These are phyloP conservation scores for Lycodopsis pacificus DNA, from an alignment of 2,797 vertebrate species.

Conservation along the genomic window DNA sequence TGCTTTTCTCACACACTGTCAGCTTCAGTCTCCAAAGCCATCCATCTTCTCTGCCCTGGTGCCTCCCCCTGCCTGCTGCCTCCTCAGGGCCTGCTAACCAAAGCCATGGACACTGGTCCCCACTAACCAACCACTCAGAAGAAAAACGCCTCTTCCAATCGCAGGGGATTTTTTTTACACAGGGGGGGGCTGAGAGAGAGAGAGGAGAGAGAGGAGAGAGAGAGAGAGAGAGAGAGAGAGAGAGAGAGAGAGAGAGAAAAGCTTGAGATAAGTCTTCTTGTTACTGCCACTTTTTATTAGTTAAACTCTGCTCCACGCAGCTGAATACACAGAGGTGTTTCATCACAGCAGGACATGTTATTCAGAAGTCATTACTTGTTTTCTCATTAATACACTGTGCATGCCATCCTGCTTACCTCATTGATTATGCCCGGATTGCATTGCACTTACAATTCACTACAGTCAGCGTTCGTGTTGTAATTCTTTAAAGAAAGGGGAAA, in stretches of 20 bases:
- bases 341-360: constrained; percentile 44
- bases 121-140: constrained; percentile 50
- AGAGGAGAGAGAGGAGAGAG: constrained; percentile 1
- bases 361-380: constrained; percentile 66
- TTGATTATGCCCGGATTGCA: constrained; percentile 48
- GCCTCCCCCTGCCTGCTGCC: constrained; percentile 56
- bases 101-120: constrained; percentile 61
- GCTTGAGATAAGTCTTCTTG: constrained; percentile 69
- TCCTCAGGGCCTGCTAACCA: constrained; percentile 57
- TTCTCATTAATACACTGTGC: constrained; percentile 55
- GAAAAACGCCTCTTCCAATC: constrained; percentile 53
- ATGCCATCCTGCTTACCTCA: constrained; percentile 47
- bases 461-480: constrained; percentile 8
- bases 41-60: constrained; percentile 77
- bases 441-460: constrained; percentile 22
- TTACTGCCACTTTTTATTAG: constrained; percentile 78
- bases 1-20: constrained; percentile 81
- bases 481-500: constrained; percentile 20
- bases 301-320: constrained; percentile 54
- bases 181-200: background rate
- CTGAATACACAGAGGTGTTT: constrained; percentile 69
- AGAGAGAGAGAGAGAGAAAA: constrained; percentile 2
- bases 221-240: background rate
- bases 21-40: constrained; percentile 75
- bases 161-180: constrained; percentile 32